These are phyloP conservation scores for Tupaia chinensis DNA, from an alignment of 2,113 vertebrate genomes.

Conservation along the genomic window DNA sequence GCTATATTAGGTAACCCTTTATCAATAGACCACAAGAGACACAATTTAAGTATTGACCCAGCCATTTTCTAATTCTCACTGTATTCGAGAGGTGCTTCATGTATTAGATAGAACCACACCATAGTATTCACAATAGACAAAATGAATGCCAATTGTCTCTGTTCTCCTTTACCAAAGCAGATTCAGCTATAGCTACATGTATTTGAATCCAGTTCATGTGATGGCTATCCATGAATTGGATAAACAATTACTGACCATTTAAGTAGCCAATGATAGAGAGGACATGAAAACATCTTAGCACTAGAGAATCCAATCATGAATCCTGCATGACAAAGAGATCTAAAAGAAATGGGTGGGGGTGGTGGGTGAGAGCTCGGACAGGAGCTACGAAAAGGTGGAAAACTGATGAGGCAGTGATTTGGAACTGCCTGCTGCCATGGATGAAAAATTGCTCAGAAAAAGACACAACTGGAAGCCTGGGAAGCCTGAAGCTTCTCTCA, in stretches of 20 bases:
- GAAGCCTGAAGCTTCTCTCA: slow-evolving; percentile 59
- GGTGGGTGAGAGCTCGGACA: too few relatives aligned
- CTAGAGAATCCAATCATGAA: background rate
- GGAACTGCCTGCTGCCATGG: background rate
- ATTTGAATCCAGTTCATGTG: background rate
- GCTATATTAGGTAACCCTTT: background rate
- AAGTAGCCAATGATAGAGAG: background rate
- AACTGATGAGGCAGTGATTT: background rate
- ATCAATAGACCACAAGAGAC: background rate
- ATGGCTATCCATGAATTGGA: accelerated
- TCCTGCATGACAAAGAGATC: background rate
- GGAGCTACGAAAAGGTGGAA: background rate
- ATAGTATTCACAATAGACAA: background rate
- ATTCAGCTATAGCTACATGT: background rate
- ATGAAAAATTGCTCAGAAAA: slow-evolving; percentile 36
- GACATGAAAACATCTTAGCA: background rate
- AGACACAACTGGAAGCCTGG: background rate
- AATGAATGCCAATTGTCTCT: background rate
- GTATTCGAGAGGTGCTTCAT: background rate
- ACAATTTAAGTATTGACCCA: background rate
- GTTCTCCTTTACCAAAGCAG: background rate
- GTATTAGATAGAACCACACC: background rate
- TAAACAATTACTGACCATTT: background rate
- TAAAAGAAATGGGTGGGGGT: background rate
- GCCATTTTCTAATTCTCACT: background rate